phyloP scores from a whole-genome alignment of 1,140 invertebrate species.

The Brachionus paranguensis region DNA sequence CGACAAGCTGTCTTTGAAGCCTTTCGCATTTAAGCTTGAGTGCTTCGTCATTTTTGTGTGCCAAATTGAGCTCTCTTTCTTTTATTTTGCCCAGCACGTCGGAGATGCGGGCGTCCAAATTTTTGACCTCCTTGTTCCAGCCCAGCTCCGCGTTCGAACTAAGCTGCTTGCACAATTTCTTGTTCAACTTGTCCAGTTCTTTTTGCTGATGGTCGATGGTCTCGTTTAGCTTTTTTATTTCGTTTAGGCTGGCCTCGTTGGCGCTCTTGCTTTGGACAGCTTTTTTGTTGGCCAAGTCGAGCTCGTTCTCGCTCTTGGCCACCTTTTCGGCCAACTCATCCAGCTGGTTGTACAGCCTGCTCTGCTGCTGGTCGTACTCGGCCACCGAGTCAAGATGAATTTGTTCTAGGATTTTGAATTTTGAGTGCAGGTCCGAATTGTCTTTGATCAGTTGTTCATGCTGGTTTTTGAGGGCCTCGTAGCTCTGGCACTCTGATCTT shows the following conservation, averaged over 20 bases:
- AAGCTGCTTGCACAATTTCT: neutral
- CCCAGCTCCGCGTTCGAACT: neutral
- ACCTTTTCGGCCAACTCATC: neutral
- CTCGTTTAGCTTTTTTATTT: neutral
- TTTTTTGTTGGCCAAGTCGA: neutral
- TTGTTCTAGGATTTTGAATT: constrained; percentile 25
- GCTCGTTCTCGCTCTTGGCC: neutral
- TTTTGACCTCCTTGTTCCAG: constrained; percentile 9
- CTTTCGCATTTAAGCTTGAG: neutral
- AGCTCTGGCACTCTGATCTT: neutral
- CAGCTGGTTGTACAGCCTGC: neutral
- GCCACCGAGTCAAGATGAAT: neutral
- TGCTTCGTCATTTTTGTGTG: neutral
- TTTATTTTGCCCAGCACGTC: neutral
- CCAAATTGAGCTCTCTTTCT: neutral
- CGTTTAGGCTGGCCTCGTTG: neutral
- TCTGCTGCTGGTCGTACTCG: neutral
- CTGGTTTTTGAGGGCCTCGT: neutral
- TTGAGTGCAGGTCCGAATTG: neutral
- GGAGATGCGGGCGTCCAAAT: neutral
- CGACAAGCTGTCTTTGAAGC: neutral
- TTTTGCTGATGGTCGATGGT: neutral
- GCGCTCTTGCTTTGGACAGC: neutral
- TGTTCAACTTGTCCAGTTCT: constrained; percentile 20
- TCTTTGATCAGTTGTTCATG: constrained; percentile 8